Evolutionary conservation across 2,113 vertebrate species (phyloP), one percentile per base, ranked within the genome.

Genomic region (Oreocharis arfaki): DNA sequence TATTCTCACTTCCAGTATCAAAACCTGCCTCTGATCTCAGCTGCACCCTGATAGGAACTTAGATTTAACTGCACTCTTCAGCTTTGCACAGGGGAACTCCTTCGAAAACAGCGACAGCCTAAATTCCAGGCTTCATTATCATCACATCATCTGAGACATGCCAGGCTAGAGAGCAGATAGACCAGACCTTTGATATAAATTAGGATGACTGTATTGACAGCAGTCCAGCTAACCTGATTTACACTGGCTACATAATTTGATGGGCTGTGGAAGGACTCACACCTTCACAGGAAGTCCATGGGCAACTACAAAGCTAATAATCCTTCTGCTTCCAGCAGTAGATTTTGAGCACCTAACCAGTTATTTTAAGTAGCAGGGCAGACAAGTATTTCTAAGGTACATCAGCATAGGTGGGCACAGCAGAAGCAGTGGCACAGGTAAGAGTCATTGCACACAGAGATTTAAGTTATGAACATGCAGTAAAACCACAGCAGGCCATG

Each of bases 21-120:
- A 82, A 89, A 70, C 67, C 52, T 64, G 69, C 17, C 41, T 89
- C 60, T 95, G 64, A 57, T 89, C 52, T 81, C 69, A 33, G 64
- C 13, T 78, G 42, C 46, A 33, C 41, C 44, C 44, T 47, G 50
- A 52, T 28, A 41, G 3, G 53, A 81, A 47, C 33, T 75, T 17
- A 41, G 32, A 59, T 75, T 68, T 79, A 68, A 91, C n/a, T 49
- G 52, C 63, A 35, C 32, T 75, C 44, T 91, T 64, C 65, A 64
- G 73, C 77, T 70, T 71, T 84, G 71, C 57, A 28, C 20, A 44
- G 64, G 37, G 55, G 52, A 96, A 53, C 41, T 82, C 82, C 88
- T 80, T 61, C 14, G 0, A 74, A 92, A 89, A 35, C 65, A 70
- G 33, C 19, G 49, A 81, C 10, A 92, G 67, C 53, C 68, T 33